Evolutionary conservation across 2,888 invertebrate genomes (phyloP).

Genomic region (Cerceris ruficornis): DNA sequence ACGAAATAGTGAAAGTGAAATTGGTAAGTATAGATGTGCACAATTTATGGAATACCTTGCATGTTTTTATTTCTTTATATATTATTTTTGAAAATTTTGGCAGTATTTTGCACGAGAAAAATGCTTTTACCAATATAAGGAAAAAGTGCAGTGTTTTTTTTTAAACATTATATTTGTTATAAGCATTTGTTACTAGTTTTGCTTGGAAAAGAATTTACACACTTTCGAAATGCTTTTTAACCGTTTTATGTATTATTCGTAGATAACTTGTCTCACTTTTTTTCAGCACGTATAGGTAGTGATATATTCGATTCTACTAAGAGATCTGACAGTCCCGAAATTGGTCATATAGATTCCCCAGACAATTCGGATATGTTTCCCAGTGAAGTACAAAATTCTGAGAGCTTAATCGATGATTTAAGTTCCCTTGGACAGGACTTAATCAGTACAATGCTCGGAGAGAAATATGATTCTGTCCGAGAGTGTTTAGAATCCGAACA

Average conservation of each 20-base stretch:
- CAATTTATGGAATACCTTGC: background rate
- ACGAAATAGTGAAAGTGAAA: conserved; percentile 78
- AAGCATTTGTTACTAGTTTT: background rate
- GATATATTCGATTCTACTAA: conserved; percentile 77
- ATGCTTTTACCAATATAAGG: too few relatives aligned
- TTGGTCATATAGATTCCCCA: conserved; percentile 92
- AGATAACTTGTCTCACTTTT: conserved; percentile 71
- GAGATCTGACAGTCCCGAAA: conserved; percentile 79
- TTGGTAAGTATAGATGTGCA: conserved; percentile 67
- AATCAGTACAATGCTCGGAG: conserved; percentile 86
- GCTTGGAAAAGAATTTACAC: background rate
- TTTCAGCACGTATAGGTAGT: conserved; percentile 77
- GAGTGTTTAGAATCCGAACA: conserved; percentile 83
- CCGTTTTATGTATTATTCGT: conserved; percentile 47
- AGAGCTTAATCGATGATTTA: conserved; percentile 90
- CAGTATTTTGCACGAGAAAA: too few relatives aligned
- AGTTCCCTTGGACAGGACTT: conserved; percentile 88
- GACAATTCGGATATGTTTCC: conserved; percentile 89
- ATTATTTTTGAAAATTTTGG: too few relatives aligned
- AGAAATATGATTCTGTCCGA: conserved; percentile 85
- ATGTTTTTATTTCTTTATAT: background rate
- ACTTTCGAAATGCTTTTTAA: conserved; percentile 1
- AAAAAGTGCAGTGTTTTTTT: too few relatives aligned
- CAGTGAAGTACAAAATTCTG: conserved; percentile 89
- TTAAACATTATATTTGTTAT: background rate